Conservation (phyloP, 2,888 invertebrate species). For the Drosophila longiperda region DNA sequence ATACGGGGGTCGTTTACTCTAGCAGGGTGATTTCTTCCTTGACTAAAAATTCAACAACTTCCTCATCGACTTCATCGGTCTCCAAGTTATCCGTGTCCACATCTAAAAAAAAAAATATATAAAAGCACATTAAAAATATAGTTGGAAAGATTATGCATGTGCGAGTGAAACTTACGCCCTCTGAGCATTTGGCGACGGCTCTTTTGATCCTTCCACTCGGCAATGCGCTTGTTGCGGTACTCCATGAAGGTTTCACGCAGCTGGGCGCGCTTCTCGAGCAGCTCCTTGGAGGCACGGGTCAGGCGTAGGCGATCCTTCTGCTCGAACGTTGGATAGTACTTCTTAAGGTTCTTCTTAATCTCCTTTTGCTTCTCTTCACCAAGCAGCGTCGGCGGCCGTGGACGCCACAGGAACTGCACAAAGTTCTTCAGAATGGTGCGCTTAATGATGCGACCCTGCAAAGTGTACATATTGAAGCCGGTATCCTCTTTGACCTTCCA, state of each 20-base stretch:
- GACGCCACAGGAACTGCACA: slow-evolving; percentile 98
- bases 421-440: slow-evolving; percentile 96
- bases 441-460: slow-evolving; percentile 92
- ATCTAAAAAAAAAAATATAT: slow-evolving; percentile 86
- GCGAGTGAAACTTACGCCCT: slow-evolving; percentile 89
- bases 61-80: slow-evolving; percentile 96
- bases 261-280: slow-evolving; percentile 95
- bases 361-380: slow-evolving; percentile 95
- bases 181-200: slow-evolving; percentile 93
- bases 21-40: slow-evolving; percentile 95
- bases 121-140: background rate
- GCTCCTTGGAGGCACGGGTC: slow-evolving; percentile 97
- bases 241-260: slow-evolving; percentile 94
- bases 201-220: slow-evolving; percentile 92
- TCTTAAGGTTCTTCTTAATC: slow-evolving; percentile 98
- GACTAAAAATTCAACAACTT: slow-evolving; percentile 98
- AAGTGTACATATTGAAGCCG: slow-evolving; percentile 99
- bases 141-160: background rate
- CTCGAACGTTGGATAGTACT: slow-evolving; percentile 97
- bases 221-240: slow-evolving; percentile 90
- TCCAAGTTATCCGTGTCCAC: slow-evolving; percentile 97
- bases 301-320: slow-evolving; percentile 97
- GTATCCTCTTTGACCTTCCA: slow-evolving; percentile 97
- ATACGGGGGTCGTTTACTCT: slow-evolving; percentile 87
- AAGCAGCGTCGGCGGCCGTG: slow-evolving; percentile 94